Percentiles rank a stretch among this genome's conserved stretches.
Conservation (phyloP, 2,113 vertebrate genomes). For the Myotis yumanensis region DNA sequence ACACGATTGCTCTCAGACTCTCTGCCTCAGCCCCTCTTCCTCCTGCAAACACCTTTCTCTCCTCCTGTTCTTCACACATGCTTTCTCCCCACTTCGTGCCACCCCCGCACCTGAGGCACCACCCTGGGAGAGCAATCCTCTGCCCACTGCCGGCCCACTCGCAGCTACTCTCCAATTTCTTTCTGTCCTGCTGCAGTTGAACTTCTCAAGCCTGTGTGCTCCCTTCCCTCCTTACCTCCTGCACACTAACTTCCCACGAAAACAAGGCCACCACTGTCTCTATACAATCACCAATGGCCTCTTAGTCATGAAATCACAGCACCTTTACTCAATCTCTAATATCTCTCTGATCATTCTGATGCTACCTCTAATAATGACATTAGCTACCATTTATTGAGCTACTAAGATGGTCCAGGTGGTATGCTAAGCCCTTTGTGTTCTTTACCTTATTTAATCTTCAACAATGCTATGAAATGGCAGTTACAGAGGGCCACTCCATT, state of each 20-base stretch:
- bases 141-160: background rate
- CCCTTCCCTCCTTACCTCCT: background rate
- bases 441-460: background rate
- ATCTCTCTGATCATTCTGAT: background rate
- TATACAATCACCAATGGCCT: background rate
- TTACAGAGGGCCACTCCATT: background rate
- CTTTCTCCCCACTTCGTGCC: background rate
- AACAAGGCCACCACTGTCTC: background rate
- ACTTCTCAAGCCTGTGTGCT: background rate
- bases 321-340: background rate
- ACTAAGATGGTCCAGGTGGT: background rate
- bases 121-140: background rate
- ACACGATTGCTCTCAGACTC: background rate
- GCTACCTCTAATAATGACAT: background rate
- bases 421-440: background rate
- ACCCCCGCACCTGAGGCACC: background rate
- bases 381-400: background rate
- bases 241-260: accelerated
- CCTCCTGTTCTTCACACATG: background rate
- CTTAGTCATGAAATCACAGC: background rate
- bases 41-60: background rate
- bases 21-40: background rate
- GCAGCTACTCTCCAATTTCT: background rate
- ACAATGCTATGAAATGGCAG: background rate
- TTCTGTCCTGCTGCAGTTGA: background rate